Evolutionary conservation across 2,113 vertebrate species (phyloP).

Genomic region (Mesembrinibis cayennensis): DNA sequence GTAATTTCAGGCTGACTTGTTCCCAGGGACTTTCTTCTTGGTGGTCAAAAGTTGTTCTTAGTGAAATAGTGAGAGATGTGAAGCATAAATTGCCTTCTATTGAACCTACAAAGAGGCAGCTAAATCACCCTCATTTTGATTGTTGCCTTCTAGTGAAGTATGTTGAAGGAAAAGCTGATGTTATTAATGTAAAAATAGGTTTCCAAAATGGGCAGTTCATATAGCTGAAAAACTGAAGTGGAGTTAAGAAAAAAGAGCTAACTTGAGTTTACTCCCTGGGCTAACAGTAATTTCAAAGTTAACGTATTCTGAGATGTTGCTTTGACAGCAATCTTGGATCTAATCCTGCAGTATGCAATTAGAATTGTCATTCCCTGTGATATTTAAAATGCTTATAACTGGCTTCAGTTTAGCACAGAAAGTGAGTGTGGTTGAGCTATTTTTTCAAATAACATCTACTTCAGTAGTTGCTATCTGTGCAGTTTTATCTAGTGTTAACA

Average conservation of each 20-base stretch:
- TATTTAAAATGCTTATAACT: conserved; percentile 9
- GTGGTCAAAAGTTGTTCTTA: not conserved
- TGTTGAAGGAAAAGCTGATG: not conserved
- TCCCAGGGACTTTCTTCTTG: not conserved
- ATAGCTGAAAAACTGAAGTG: not conserved
- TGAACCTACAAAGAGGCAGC: not conserved
- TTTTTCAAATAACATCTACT: not conserved
- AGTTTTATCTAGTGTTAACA: conserved; percentile 16
- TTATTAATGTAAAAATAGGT: not conserved
- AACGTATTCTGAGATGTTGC: not conserved
- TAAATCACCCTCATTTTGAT: not conserved
- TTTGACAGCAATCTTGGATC: conserved; percentile 41
- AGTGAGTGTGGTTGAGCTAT: not conserved
- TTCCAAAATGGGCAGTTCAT: not conserved
- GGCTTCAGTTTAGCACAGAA: not conserved
- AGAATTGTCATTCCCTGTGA: conserved; percentile 27
- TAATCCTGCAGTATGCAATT: conserved; percentile 16
- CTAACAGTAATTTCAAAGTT: conserved; percentile 32
- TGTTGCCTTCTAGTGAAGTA: not conserved
- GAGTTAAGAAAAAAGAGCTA: not conserved
- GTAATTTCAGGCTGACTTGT: not conserved
- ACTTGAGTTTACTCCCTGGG: not conserved
- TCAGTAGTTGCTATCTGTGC: not conserved
- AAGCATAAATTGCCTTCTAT: not conserved
- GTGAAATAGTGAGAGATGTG: not conserved